Base-by-base conservation (phyloP, 2,888 invertebrate species). In the Polyommatus iphigenia region DNA sequence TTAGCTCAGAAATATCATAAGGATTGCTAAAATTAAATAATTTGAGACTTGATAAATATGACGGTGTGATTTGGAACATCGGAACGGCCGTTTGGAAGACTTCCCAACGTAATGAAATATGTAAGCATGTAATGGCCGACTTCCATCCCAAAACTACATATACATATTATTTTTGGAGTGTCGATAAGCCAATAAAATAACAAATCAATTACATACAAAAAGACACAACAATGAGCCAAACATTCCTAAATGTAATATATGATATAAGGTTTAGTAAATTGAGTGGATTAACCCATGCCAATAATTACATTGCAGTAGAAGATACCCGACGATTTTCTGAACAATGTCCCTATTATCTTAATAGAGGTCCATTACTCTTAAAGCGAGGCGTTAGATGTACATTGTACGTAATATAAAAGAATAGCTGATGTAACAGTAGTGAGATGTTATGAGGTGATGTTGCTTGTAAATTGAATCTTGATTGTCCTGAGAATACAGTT, bases 291-390 rank as follows among this genome's bases (percentile, higher is more conserved):
- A 73, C 20, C 46, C 46, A 50, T 29, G 46, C 73, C 73, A 73
- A 73, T 73, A 73, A 73, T 73, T 73, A 73, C 73, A 46, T 41
- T 24, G 73, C 72, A 72, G 41, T 10, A 72, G 73, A 73, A 50
- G 73, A 73, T 73, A 15, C 46, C 7, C 46, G 73, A n/a, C 73
- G 24, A 73, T 73, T 73, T 46, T 73, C 73, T 73, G 73, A 73
- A 73, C 73, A 50, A 73, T 73, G 73, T 50, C 18, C 73, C 73
- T 50, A 73, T 73, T 73, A 73, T 50, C 73, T 73, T 73, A 73
- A 73, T 73, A 73, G 73, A 72, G 46, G 46, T 24, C 50, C 24
- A 73, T 73, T 73, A 73, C 50, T 62, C 62, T 73, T 50, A 18
- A n/a, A 73, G 73, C 46, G 73, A 24, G 46, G 46, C 73, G 73